These are phyloP conservation scores for Ctenopoma multispine DNA, from an alignment of 2,797 vertebrate genomes.

Conservation along the genomic window DNA sequence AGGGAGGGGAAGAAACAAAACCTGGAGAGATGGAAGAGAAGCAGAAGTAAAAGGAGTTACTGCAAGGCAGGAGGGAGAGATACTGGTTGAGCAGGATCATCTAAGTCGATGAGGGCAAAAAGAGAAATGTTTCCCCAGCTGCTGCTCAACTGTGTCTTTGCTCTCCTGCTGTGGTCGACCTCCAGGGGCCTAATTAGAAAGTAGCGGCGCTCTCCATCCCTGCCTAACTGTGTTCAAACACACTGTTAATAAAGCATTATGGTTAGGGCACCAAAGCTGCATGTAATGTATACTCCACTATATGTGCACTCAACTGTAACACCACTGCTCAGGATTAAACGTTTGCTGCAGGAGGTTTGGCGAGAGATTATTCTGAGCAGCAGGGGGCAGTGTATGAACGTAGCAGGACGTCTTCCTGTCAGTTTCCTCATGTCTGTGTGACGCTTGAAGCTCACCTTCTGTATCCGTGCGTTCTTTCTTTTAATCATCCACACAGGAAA, in stretches of 20 bases:
- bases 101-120: neutral
- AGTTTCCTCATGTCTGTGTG: constrained; percentile 23
- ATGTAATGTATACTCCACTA: neutral
- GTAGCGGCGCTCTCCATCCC: constrained; percentile 8
- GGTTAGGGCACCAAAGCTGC: neutral
- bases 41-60: neutral
- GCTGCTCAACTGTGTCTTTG: constrained; percentile 13
- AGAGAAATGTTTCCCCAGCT: constrained; percentile 4
- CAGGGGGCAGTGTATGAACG: constrained; percentile 79
- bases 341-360: constrained; percentile 1
- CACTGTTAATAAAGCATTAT: neutral
- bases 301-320: neutral
- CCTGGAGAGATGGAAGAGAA: neutral
- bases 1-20: neutral
- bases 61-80: neutral
- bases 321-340: neutral
- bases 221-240: constrained; percentile 22
- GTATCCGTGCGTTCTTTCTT: neutral
- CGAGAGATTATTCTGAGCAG: constrained; percentile 55
- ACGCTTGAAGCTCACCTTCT: neutral
- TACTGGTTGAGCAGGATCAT: neutral
- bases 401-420: constrained; percentile 21
- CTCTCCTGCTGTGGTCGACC: constrained; percentile 16
- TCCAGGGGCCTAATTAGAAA: constrained; percentile 48
- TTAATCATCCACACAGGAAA: neutral